Evolutionary conservation across 2,113 vertebrate genomes (phyloP), one percentile per base, ranked within the genome.

Genomic region (Tragelaphus imberbis): DNA sequence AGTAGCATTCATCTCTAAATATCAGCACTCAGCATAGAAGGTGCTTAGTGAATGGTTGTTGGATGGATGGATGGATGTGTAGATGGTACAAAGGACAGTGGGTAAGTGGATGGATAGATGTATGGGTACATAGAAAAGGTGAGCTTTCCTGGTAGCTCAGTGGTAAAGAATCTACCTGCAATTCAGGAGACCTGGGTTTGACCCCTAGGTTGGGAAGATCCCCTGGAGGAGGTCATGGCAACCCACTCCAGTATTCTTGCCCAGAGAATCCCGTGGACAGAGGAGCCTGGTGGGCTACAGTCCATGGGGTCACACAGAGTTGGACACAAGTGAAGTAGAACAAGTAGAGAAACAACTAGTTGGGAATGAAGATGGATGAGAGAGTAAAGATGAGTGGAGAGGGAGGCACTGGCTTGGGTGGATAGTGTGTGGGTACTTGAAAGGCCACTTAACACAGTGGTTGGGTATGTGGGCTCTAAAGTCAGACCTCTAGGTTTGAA

Each of bases 321-420:
- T 12, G 19, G n/a, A 71, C n/a, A 23, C 0, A 2, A 71, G 5
- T 40, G n/a, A 40, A 40, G 68, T 6, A 71, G n/a, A 40, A 2
- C 40, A 30, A 16, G 28, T 0, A 5, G 23, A 33, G 21, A 55
- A 33, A 25, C 17, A 40, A 9, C 12, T 28, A 27, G 40, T 7
- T 12, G 80, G 49, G 47, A 15, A 44, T 14, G 33, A 40, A 55
- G 88, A 5, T 36, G 51, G 40, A 1, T 36, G 9, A n/a, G n/a
- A 36, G 23, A 7, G 63, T 12, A 36, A 63, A 47, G n/a, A 36
- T 6, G 10, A 14, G n/a, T 15, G 36, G 40, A 19, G 17, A 19
- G 16, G 0, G 1, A 0, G 7, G 47, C 4, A 7, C 7, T 17
- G 23, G 2, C 4, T 4, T 3, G 27, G 2, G 44, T 9, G 4